These are phyloP conservation scores for Diarsia dahlii DNA, from an alignment of 2,888 invertebrate genomes.

Conservation along the genomic window DNA sequence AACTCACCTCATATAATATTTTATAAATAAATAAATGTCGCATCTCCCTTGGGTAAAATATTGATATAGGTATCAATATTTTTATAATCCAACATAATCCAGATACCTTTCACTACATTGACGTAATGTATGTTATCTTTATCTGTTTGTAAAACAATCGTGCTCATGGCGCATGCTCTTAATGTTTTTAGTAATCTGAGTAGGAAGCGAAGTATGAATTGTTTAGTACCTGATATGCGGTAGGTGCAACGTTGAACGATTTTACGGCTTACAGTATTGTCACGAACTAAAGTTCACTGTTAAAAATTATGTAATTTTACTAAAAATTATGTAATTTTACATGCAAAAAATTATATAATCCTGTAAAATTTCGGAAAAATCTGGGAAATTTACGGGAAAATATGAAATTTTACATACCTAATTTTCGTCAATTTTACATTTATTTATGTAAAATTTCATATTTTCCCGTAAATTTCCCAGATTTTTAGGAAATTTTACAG, in stretches of 20 bases:
- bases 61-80: slow-evolving; percentile 12
- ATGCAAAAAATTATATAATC: no score
- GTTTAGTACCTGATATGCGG: slow-evolving; percentile 12
- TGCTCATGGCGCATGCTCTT: slow-evolving; percentile 14
- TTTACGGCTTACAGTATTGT: slow-evolving; percentile 4
- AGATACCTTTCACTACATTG: slow-evolving; percentile 32
- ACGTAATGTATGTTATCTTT: slow-evolving; percentile 42
- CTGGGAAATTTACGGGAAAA: no score
- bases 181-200: slow-evolving; percentile 34
- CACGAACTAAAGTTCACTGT: not conserved
- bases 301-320: no score
- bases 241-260: not conserved
- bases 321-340: no score
- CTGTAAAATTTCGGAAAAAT: no score
- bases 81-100: slow-evolving; percentile 37
- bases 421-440: no score
- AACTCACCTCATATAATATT: not conserved
- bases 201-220: slow-evolving; percentile 32
- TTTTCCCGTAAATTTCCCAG: no score
- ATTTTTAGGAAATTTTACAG: no score
- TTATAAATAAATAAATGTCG: slow-evolving; percentile 4
- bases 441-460: no score
- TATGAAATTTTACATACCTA: no score
- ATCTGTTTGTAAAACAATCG: slow-evolving; percentile 24
- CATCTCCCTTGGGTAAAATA: no score